Evolutionary conservation across 2,888 invertebrate genomes (phyloP), one percentile per base, ranked within the genome.

Genomic region (Meliscaeva auricollis): DNA sequence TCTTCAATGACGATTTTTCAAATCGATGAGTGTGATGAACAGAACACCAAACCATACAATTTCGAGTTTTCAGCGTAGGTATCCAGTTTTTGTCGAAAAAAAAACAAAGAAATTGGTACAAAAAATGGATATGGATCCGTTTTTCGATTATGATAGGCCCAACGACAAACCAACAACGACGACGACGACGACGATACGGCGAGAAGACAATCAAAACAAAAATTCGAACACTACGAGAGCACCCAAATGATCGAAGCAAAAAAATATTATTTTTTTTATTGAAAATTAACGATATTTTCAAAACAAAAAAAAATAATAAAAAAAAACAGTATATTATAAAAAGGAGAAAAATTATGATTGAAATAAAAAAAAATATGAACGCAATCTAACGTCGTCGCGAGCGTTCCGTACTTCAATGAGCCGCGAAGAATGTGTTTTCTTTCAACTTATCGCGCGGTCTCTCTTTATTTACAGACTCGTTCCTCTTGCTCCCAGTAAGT

Each of bases 331-430:
- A 73, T 32, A 4, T 6, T 32, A 32, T 32, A 68, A 74, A 41
- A 26, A 26, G 52, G 41, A 41, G n/a, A 46, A 13, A 48, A 54
- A 72, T 64, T 64, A 54, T 44, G n/a, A 46, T 22, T 35, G 9
- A 48, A 77, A 32, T 69, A 54, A 70, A 38, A 41, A 77, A 64
- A 69, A 52, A 44, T 38, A 22, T 48, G 82, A 52, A 85, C 62
- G 77, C 87, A 88, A 88, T 87, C 88, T 87, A 88, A 87, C 87
- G 88, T 79, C 88, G 88, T 87, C 88, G 88, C 88, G 84, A 88
- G 87, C 88, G 88, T 88, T 87, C 88, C 87, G 87, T 74, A 87
- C 88, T 87, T 87, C 87, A 88, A 88, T 88, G 88, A 88, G 73
- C 76, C 84, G 84, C 81, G 75, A 87, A 77, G 81, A 85, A 78